These are phyloP conservation scores for Anhinga rufa DNA, from an alignment of 2,113 vertebrate species.

Conservation along the genomic window DNA sequence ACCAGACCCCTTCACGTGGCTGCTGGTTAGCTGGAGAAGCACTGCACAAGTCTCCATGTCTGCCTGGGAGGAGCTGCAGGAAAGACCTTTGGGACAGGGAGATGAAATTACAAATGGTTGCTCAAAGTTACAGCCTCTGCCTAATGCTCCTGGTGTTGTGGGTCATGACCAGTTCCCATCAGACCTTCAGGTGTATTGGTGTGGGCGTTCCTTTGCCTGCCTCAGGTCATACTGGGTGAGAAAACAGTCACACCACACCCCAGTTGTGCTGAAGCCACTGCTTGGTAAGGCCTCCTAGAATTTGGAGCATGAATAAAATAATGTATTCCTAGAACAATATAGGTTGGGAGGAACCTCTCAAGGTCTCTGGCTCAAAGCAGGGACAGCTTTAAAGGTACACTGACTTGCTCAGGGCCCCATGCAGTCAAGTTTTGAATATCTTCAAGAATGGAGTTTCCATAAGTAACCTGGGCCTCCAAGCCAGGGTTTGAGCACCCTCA, in stretches of 20 bases:
- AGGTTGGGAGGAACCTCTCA: not conserved
- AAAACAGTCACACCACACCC: not conserved
- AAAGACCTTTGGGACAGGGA: not conserved
- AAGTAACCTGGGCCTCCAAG: too few species aligned
- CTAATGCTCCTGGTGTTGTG: not conserved
- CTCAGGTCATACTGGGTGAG: not conserved
- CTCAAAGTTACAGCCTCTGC: not conserved
- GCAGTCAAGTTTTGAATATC: not conserved
- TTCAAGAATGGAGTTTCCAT: not conserved
- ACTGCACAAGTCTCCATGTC: not conserved
- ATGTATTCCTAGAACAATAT: not conserved
- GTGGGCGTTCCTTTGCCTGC: not conserved
- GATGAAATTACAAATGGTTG: not conserved
- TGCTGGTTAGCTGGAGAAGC: not conserved
- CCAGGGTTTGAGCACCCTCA: not conserved
- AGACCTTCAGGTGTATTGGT: not conserved
- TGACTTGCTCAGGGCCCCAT: not conserved
- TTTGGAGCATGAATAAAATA: not conserved
- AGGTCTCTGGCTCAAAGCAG: not conserved
- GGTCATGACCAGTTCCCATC: not conserved
- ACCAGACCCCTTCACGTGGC: not conserved
- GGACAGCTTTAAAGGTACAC: not conserved
- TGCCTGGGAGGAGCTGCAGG: not conserved
- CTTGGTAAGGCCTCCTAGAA: not conserved
- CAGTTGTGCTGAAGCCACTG: not conserved